phyloP scores from a whole-genome alignment of 2,797 vertebrate species.

The Karalla daura region DNA sequence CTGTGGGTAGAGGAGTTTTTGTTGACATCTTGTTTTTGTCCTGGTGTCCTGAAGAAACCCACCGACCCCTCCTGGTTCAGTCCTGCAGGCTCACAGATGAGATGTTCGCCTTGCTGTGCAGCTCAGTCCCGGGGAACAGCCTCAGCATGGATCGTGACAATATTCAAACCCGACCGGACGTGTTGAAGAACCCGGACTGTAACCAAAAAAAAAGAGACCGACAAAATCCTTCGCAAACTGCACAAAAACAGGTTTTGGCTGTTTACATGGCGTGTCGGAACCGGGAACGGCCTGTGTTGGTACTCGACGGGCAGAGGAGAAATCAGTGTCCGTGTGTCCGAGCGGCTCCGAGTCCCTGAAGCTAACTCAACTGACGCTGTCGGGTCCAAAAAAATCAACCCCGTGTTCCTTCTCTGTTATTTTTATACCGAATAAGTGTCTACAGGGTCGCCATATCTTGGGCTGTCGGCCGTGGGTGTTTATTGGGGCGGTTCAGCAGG shows the following conservation, averaged over 20 bases:
- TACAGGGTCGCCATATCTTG: conserved; percentile 46
- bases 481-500: conserved; percentile 10
- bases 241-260: neutral
- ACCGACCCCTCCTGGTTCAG: conserved; percentile 37
- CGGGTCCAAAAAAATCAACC: conserved; percentile 51
- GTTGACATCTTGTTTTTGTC: conserved; percentile 89
- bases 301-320: conserved; percentile 4
- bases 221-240: neutral
- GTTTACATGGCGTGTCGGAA: conserved; percentile 30
- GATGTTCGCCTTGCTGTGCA: conserved; percentile 37
- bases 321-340: conserved; percentile 62
- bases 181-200: conserved; percentile 50
- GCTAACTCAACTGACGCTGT: conserved; percentile 64
- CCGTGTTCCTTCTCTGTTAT: conserved; percentile 19
- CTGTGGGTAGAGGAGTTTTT: conserved; percentile 93
- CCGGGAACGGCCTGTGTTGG: conserved; percentile 33
- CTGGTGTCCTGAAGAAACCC: conserved; percentile 38
- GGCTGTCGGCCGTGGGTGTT: conserved; percentile 4
- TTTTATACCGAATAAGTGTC: conserved; percentile 15
- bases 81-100: conserved; percentile 1
- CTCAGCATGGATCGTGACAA: conserved; percentile 74
- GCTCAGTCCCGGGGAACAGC: conserved; percentile 48
- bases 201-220: too few relatives aligned
- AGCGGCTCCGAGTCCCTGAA: conserved; percentile 44
- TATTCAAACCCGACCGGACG: conserved; percentile 64